Percentiles rank a stretch among this genome's conserved stretches.
Conservation (phyloP, 2,888 invertebrate genomes). For the Gari tellinella region DNA sequence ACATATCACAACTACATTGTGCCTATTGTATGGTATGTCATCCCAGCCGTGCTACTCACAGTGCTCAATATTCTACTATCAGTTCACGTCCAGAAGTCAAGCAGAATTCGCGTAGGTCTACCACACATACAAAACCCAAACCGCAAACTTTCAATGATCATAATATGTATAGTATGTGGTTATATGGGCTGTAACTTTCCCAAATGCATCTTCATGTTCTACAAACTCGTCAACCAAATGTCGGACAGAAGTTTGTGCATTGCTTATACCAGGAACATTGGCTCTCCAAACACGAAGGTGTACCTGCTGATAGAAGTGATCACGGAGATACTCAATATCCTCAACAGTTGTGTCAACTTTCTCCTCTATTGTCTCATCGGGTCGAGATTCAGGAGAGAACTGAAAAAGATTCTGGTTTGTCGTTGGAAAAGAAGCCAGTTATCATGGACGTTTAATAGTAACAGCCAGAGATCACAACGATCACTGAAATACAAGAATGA, state of each 20-base stretch:
- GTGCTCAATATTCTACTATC: slow-evolving; percentile 58
- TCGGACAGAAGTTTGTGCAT: slow-evolving; percentile 48
- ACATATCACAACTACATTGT: slow-evolving; percentile 62
- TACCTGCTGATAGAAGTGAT: slow-evolving; percentile 50
- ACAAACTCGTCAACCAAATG: slow-evolving; percentile 56
- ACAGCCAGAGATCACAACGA: no score
- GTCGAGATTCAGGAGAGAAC: slow-evolving; percentile 61
- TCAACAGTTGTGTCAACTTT: slow-evolving; percentile 68
- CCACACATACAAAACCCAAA: slow-evolving; percentile 56
- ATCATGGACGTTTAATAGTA: slow-evolving; percentile 5
- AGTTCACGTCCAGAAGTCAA: slow-evolving; percentile 60
- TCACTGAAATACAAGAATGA: no score
- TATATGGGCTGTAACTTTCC: slow-evolving; percentile 69
- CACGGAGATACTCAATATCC: slow-evolving; percentile 64
- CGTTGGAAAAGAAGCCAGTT: slow-evolving; percentile 2
- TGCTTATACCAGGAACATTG: slow-evolving; percentile 43
- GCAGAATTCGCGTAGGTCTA: slow-evolving; percentile 60
- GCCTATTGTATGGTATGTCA: slow-evolving; percentile 67
- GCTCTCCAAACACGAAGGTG: slow-evolving; percentile 34
- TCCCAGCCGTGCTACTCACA: slow-evolving; percentile 61
- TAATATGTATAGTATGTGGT: slow-evolving; percentile 62
- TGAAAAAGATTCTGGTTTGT: slow-evolving; percentile 52
- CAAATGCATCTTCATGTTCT: slow-evolving; percentile 60
- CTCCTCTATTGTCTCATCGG: slow-evolving; percentile 68
- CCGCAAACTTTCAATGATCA: slow-evolving; percentile 61